A percentile compares a stretch with the other conserved stretches of the same genome.
Evolutionary conservation across 2,797 vertebrate genomes (phyloP).

Genomic region (Thalassophryne amazonica): DNA sequence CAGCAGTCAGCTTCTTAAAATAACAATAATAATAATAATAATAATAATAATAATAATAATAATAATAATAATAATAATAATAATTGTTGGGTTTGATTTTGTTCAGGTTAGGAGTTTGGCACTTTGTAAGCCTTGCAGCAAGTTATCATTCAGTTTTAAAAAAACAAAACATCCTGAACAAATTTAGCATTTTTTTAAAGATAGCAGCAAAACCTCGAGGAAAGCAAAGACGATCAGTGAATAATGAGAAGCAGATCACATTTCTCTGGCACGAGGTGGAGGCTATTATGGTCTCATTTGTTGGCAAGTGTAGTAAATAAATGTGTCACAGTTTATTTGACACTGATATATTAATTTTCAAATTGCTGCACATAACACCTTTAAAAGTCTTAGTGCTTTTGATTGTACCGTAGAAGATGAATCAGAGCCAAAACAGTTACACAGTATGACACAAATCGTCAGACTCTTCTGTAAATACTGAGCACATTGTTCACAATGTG

Average conservation of each 20-base stretch:
- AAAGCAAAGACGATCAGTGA: constrained; percentile 5
- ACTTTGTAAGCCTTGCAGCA: too few species aligned
- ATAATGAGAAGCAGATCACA: neutral
- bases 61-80: too few species aligned
- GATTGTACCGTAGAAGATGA: constrained; percentile 47
- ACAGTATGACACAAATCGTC: constrained; percentile 36
- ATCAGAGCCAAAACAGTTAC: neutral
- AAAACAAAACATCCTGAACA: too few species aligned
- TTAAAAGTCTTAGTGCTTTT: constrained; percentile 40
- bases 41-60: too few species aligned
- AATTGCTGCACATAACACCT: constrained; percentile 46
- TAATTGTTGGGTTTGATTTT: too few species aligned
- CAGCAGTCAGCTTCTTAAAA: too few species aligned
- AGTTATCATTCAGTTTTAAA: too few species aligned
- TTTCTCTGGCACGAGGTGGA: constrained; percentile 4
- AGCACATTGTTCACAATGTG: constrained; percentile 14
- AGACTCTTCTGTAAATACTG: constrained; percentile 23
- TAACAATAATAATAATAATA: too few species aligned
- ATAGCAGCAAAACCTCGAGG: too few species aligned
- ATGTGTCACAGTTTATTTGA: constrained; percentile 66
- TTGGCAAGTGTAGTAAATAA: constrained; percentile 57
- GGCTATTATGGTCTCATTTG: constrained; percentile 51
- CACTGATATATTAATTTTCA: constrained; percentile 57
- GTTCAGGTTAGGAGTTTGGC: too few species aligned
- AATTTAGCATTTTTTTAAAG: too few species aligned